A percentile compares a stretch with the other conserved stretches of the same genome.
phyloP scores from a whole-genome alignment of 2,888 invertebrate genomes.

The Elysia crispata region DNA sequence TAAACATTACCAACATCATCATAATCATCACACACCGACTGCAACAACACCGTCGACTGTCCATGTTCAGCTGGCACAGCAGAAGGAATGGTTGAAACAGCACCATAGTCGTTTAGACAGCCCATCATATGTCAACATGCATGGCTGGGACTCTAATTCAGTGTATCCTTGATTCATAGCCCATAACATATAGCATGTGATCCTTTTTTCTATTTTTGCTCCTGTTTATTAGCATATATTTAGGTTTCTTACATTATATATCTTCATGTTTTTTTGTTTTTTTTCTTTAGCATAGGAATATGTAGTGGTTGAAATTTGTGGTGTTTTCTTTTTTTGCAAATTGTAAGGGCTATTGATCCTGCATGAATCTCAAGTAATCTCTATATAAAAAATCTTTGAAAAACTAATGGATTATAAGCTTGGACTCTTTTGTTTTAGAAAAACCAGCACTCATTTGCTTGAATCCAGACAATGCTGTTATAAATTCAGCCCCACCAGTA shows the following conservation, averaged over 20 bases:
- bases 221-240: neutral
- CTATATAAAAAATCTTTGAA: too few relatives aligned
- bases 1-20: constrained; percentile 43
- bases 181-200: neutral
- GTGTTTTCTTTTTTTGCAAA: too few relatives aligned
- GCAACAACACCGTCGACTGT: constrained; percentile 53
- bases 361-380: too few relatives aligned
- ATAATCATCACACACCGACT: neutral
- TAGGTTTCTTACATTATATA: neutral
- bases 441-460: too few relatives aligned
- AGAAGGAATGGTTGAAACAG: constrained; percentile 69
- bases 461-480: too few relatives aligned
- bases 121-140: constrained; percentile 36
- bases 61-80: constrained; percentile 66
- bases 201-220: neutral
- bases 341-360: too few relatives aligned
- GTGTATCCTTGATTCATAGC: constrained; percentile 70
- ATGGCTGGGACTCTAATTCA: constrained; percentile 64
- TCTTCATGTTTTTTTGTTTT: neutral
- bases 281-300: too few relatives aligned
- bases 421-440: too few relatives aligned
- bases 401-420: too few relatives aligned
- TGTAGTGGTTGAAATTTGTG: too few relatives aligned
- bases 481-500: too few relatives aligned
- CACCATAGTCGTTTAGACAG: constrained; percentile 48